Base-by-base conservation (phyloP, 2,888 invertebrate genomes). In the Conchocele bisecta region DNA sequence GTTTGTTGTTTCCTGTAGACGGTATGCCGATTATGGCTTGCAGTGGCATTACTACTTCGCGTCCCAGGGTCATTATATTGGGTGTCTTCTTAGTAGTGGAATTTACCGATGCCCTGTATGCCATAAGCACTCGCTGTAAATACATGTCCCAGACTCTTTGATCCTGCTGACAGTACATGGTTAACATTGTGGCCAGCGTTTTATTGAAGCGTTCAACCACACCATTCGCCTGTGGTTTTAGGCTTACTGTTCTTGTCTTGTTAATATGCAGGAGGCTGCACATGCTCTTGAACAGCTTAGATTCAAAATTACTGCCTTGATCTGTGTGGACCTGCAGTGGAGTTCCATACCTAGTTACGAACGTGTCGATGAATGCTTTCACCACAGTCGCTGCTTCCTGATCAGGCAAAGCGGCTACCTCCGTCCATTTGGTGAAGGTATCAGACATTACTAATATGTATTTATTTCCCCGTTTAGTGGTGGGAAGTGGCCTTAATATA, bases 201-300 rank as follows among this genome's bases (percentile, higher is more conserved):
- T 58, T 37, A 33, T 67, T 72, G 22, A 65, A 54, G 9, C 71
- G 6, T 22, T 67, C 68, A 0, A 67, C 59, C 6, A 39, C 17
- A 7, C 71, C 75, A 50, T 75, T 67, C 11, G 66, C 56, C 24
- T 75, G 67, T 5, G 72, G 72, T 15, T 51, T 50, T 28, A 68
- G 33, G 4, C 56, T 44, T 4, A 66, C 73, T 20, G 76, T 66
- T 20, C 54, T 60, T 11, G 68, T 63, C 37, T 72, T 58, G 31
- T 75, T 48, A 48, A 69, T 66, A 9, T 44, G 20, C 0, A 61
- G 42, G 13, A 46, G 35, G 20, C 28, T 29, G 26, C 64, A 63
- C 35, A 71, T 46, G n/a, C 26, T 46, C 50, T 56, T 37, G 22
- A 58, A 57, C 4, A 39, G 41, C 53, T 71, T 41, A 3, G 63